Evolutionary conservation across 53 echinoderm and acorn worm species (phyloP), one percentile per base, ranked within the genome.

Genomic region (Arbacia lixula): DNA sequence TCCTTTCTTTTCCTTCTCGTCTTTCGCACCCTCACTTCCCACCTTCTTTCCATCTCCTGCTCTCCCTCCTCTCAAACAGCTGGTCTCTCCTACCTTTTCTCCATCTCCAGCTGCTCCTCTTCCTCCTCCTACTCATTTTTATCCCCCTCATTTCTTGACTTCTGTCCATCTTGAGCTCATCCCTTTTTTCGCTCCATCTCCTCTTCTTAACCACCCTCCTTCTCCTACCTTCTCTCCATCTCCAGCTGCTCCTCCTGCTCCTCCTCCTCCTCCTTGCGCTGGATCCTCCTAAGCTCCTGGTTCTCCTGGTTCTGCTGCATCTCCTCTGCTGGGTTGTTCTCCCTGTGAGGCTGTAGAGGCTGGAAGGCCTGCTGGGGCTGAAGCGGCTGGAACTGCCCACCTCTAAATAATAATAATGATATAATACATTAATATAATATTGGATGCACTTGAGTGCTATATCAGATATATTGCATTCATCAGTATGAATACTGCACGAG

Each of bases 221-320:
- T 22, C 16, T 71, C 71, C 8, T 73, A 73, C 77, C 77, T 77
- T 57, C 77, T 57, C 19, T 77, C 77, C 77, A 55, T 57, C 28
- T 55, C 77, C 12, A 55, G 14, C 24, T 34, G 56, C 22, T 77
- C 77, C 36, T 34, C 68, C 19, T 68, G 12, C 58, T 77, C 77
- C 8, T 77, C 57, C 29, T 77, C 77, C 55, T 77, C 77, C 22
- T 19, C 2, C 37, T 58, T 9, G 0, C 57, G 24, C 12, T 77
- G 36, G 36, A 77, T 77, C 54, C 77, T 77, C 39, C 77, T 77
- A 1, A 35, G 29, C 16, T 77, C 77, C 58, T 37, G 57, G 12
- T 77, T 34, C n/a, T 77, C 77, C 77, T 77, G 77, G 6, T 35
- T 33, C 22, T 58, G 16, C 40, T 77, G 77, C 77, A 77, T 77